Evolutionary conservation across 1,140 invertebrate genomes (phyloP).

Genomic region (Achatina immaculata): DNA sequence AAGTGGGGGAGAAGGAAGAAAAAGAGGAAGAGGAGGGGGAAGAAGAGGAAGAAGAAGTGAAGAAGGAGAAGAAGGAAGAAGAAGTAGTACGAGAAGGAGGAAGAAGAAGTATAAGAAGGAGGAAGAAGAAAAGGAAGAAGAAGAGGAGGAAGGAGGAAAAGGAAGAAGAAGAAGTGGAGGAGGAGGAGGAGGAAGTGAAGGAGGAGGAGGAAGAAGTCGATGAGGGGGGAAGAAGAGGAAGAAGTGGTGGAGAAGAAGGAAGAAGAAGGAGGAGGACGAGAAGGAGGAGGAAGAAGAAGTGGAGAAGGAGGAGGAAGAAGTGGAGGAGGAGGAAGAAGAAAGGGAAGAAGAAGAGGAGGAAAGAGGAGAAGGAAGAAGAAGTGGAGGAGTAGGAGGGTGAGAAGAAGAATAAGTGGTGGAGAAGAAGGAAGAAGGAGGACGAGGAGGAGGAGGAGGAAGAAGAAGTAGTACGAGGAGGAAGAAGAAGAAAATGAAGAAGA

Average conservation of each 20-base stretch:
- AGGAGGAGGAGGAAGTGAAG: not conserved
- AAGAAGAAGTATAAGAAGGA: not conserved
- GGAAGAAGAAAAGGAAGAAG: not conserved
- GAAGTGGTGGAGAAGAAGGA: no score
- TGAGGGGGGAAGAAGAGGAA: not conserved
- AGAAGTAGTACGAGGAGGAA: no score
- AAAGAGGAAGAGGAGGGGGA: not conserved
- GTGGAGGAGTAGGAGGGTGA: not conserved
- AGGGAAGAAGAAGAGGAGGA: not conserved
- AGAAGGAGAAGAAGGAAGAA: not conserved
- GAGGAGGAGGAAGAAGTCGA: not conserved
- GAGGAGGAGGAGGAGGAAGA: not conserved
- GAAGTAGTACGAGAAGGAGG: not conserved
- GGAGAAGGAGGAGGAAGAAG: conserved; percentile 2
- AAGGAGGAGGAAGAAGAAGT: not conserved
- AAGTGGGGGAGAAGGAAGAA: no score
- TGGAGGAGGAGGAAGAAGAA: not conserved
- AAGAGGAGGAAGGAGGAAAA: not conserved
- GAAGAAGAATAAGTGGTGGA: no score
- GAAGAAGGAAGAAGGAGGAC: not conserved
- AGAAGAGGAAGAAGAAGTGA: not conserved
- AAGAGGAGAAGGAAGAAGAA: not conserved
- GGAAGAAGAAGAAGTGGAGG: not conserved
- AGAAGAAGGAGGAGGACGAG: conserved; percentile 11
- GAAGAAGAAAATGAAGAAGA: no score